Conservation (phyloP, 2,113 vertebrate genomes). For the Salvelinus fontinalis region DNA sequence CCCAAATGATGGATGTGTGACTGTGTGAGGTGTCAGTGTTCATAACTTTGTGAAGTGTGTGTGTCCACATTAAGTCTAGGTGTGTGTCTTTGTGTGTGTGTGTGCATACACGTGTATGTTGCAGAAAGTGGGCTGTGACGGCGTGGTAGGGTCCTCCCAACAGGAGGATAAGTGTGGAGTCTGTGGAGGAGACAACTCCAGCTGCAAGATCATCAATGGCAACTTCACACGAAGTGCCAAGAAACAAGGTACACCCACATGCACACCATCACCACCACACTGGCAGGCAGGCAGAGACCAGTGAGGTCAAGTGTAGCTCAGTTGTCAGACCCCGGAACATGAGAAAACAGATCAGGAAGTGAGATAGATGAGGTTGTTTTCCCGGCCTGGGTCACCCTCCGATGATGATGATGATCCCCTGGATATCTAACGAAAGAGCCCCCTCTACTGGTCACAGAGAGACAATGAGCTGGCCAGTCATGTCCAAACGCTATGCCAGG, state of each 20-base stretch:
- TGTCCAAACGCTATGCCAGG: background rate
- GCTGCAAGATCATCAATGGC: constrained; percentile 92
- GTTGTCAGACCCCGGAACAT: constrained; percentile 2
- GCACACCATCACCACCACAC: background rate
- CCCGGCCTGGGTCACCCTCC: constrained; percentile 44
- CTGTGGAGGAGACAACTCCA: constrained; percentile 92
- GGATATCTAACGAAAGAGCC: constrained; percentile 37
- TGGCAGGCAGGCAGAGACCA: background rate
- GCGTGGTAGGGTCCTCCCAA: constrained; percentile 88
- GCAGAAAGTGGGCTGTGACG: constrained; percentile 95
- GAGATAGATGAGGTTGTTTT: constrained; percentile 47
- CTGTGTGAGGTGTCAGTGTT: background rate
- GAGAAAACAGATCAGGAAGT: background rate
- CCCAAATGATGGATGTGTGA: background rate
- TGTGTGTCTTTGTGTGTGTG: too few species aligned
- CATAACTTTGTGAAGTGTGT: too few species aligned
- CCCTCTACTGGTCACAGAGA: constrained; percentile 55
- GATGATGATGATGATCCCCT: constrained; percentile 21
- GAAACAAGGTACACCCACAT: constrained; percentile 78
- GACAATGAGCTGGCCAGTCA: background rate
- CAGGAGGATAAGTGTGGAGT: constrained; percentile 96
- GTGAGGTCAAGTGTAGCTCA: constrained; percentile 74
- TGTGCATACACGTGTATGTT: background rate
- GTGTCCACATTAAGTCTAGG: too few species aligned
- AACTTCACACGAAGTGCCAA: constrained; percentile 85